These are phyloP conservation scores for Oryzaephilus surinamensis DNA, from an alignment of 1,140 invertebrate species.

Conservation along the genomic window DNA sequence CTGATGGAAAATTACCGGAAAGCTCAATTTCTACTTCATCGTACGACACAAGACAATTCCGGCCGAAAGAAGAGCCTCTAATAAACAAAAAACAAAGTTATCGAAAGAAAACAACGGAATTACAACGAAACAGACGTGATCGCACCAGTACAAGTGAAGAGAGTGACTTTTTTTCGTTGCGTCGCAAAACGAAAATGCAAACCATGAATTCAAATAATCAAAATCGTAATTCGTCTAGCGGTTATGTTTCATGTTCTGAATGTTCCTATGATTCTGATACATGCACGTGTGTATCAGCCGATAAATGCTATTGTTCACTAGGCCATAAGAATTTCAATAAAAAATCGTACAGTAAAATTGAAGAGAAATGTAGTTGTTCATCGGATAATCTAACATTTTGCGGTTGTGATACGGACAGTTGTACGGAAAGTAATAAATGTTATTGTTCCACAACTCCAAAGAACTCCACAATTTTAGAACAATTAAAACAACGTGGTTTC, in stretches of 20 bases:
- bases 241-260: slow-evolving; percentile 76
- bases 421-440: slow-evolving; percentile 78
- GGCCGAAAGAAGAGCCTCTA: slow-evolving; percentile 41
- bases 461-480: slow-evolving; percentile 40
- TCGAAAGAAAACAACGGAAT: slow-evolving; percentile 37
- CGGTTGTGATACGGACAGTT: slow-evolving; percentile 75
- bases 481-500: slow-evolving; percentile 43
- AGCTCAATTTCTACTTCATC: slow-evolving; percentile 47
- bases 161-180: slow-evolving; percentile 50
- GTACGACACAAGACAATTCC: slow-evolving; percentile 47
- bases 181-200: slow-evolving; percentile 18
- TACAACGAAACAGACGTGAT: slow-evolving; percentile 34
- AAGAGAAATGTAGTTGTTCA: slow-evolving; percentile 59
- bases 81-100: slow-evolving; percentile 32
- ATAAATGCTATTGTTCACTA: slow-evolving; percentile 66
- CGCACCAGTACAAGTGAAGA: slow-evolving; percentile 53
- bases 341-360: slow-evolving; percentile 32
- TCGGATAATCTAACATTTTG: slow-evolving; percentile 42
- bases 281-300: slow-evolving; percentile 60
- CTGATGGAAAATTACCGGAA: slow-evolving; percentile 33
- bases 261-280: slow-evolving; percentile 73
- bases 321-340: slow-evolving; percentile 26
- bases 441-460: slow-evolving; percentile 53
- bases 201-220: slow-evolving; percentile 36
- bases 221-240: slow-evolving; percentile 57